phyloP scores from a whole-genome alignment of 92 coral and sea anemone species.

The Blastomussa wellsi region DNA sequence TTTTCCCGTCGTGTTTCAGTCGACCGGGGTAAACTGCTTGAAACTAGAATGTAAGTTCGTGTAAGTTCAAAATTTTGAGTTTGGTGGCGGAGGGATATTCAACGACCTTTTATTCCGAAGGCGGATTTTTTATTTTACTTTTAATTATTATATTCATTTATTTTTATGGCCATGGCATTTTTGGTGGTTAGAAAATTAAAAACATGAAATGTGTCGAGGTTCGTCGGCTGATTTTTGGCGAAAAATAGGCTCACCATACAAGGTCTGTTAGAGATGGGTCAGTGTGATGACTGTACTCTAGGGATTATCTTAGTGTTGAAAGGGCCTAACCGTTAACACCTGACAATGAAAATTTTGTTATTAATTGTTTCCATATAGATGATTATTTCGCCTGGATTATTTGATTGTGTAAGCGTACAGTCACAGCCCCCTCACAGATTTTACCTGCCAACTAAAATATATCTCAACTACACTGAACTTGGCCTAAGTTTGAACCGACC shows the following conservation, averaged over 20 bases:
- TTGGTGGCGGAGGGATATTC: too few relatives aligned
- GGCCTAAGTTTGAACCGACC: neutral
- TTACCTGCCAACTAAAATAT: neutral
- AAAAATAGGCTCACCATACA: neutral
- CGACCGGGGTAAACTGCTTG: neutral
- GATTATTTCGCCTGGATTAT: neutral
- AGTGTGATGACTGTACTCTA: neutral
- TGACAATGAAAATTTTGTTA: neutral
- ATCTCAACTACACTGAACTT: neutral
- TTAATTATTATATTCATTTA: too few relatives aligned
- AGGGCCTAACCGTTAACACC: neutral
- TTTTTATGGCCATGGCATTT: too few relatives aligned
- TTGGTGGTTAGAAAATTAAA: too few relatives aligned
- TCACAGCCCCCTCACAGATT: neutral
- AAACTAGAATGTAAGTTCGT: too few relatives aligned
- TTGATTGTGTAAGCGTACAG: neutral
- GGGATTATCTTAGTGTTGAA: neutral
- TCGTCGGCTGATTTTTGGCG: neutral
- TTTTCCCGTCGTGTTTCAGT: neutral
- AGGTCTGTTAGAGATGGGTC: neutral
- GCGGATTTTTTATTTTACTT: neutral
- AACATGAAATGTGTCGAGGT: neutral
- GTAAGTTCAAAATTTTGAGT: neutral
- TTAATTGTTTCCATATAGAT: constrained; percentile 9
- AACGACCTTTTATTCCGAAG: neutral